Evolutionary conservation across 2,113 vertebrate genomes (phyloP).

Genomic region (Dicaeum eximium): DNA sequence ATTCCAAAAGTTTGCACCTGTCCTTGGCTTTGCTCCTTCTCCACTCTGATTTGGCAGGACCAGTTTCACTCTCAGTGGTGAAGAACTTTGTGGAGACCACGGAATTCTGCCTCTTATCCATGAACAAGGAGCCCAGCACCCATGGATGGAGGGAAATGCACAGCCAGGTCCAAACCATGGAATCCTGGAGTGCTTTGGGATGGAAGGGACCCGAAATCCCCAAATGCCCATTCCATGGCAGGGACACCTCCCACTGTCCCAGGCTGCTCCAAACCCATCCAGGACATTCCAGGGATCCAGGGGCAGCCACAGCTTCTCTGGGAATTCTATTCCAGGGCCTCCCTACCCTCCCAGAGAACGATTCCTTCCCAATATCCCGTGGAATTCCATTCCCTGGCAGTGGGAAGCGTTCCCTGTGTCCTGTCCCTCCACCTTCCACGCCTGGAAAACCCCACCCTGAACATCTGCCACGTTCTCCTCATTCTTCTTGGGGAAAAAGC

Average conservation of each 20-base stretch:
- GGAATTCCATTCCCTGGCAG: neutral
- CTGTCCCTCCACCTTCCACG: neutral
- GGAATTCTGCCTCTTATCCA: neutral
- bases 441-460: neutral
- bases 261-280: neutral
- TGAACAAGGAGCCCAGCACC: accelerated
- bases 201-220: neutral
- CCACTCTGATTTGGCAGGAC: neutral
- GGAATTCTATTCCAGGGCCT: accelerated
- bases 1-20: accelerated
- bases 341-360: neutral
- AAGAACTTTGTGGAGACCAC: neutral
- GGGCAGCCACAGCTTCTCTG: neutral
- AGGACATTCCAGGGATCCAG: neutral
- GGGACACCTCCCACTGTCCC: neutral
- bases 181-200: neutral
- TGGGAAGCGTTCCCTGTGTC: neutral
- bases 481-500: neutral
- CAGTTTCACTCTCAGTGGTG: accelerated
- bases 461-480: accelerated
- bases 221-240: neutral
- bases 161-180: accelerated
- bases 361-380: neutral
- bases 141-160: accelerated
- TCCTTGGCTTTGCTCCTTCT: neutral